phyloP scores from a whole-genome alignment of 1,140 invertebrate species.

The Anastatus disparis region DNA sequence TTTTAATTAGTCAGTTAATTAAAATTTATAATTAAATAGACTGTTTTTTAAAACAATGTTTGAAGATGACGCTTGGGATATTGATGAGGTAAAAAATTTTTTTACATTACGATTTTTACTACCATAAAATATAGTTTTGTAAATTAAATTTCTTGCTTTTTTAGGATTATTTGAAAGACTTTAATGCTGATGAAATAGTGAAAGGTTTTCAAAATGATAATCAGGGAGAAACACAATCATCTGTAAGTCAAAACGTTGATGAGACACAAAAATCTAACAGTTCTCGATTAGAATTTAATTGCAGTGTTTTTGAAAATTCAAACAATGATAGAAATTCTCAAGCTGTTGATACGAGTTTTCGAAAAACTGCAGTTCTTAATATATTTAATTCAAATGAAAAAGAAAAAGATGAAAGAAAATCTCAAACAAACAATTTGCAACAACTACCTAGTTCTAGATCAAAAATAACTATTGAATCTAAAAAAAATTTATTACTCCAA shows the following conservation, averaged over 20 bases:
- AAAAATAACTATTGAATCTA: background rate
- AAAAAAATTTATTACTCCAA: constrained; percentile 2
- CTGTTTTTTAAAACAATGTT: constrained; percentile 47
- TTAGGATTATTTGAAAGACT: constrained; percentile 46
- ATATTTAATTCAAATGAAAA: constrained; percentile 12
- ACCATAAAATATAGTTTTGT: background rate
- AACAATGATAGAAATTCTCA: background rate
- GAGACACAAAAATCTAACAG: background rate
- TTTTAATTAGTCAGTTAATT: no score
- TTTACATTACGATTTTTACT: background rate
- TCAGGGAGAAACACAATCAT: constrained; percentile 10
- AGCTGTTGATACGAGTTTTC: constrained; percentile 1
- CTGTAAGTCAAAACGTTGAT: background rate
- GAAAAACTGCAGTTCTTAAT: constrained; percentile 28
- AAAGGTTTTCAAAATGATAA: constrained; percentile 13
- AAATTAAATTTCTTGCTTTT: constrained; percentile 28
- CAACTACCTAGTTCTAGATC: background rate
- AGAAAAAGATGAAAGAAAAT: background rate
- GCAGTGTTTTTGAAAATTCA: background rate
- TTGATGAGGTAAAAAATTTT: constrained; percentile 49
- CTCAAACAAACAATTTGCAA: background rate
- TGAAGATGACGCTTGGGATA: constrained; percentile 48
- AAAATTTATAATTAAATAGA: no score
- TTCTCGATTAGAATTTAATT: background rate
- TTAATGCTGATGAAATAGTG: constrained; percentile 28